Evolutionary conservation across 2,888 invertebrate species (phyloP), one percentile per base, ranked within the genome.

Genomic region (Tupiocoris notatus): DNA sequence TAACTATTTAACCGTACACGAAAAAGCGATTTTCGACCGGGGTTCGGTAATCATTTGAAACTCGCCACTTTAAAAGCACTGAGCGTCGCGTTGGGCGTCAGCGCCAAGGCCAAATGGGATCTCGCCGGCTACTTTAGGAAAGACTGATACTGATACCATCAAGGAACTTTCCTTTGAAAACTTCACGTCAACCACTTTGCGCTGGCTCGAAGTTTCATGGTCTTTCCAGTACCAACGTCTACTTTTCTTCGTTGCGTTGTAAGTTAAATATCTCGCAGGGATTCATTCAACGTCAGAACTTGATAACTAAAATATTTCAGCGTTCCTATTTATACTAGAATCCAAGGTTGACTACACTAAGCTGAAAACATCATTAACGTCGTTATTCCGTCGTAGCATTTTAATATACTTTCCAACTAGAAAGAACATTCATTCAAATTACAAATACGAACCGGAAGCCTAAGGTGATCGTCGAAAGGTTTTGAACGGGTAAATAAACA

Each of bases 121-220:
- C 68, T 57, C 56, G 39, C 3, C 39, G 39, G 22, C 23, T 57
- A 22, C 68, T 68, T 68, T 58, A 57, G 22, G 23, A 2, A n/a
- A 22, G 39, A 39, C 39, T 39, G 57, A 22, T 16, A 7, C 56
- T 22, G 68, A 68, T 22, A 68, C 21, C 58, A 57, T 68, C 68
- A 57, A 18, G 57, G 22, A 68, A 68, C 56, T 68, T 68, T 57
- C 58, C 68, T 68, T 68, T 68, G 68, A 20, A 58, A 39, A 68
- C 22, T 68, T 68, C 68, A 68, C 21, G 68, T 57, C 57, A 57
- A 39, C 68, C 68, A 56, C 56, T 58, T 68, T 57, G 56, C 57
- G 20, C 20, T 21, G 2, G 57, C 57, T 68, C 68, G 20, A 68
- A 68, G 21, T 68, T 68, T 68, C 68, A 57, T 68, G 56, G 57